phyloP scores from a whole-genome alignment of 2,113 vertebrate genomes.

The Larimichthys crocea region DNA sequence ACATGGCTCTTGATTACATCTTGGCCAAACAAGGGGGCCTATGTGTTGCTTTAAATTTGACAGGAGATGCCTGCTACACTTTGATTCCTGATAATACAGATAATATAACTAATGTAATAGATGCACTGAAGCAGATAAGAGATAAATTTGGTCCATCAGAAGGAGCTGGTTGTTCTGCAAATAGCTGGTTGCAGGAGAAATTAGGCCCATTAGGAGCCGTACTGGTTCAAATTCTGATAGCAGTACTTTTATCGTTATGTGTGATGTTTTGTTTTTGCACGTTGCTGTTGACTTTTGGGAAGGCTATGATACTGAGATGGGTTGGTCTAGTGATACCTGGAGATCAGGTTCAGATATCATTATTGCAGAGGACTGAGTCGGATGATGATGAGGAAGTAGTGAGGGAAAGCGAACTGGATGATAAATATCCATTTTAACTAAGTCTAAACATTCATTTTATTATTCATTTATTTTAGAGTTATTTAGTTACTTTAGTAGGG shows the following conservation, averaged over 20 bases:
- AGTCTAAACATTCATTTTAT: too few species aligned
- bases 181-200: neutral
- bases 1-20: constrained; percentile 9
- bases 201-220: neutral
- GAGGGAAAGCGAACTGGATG: too few species aligned
- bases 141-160: neutral
- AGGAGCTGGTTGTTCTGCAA: neutral
- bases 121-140: neutral
- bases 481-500: too few species aligned
- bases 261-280: neutral
- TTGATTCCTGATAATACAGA: neutral
- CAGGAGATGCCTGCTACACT: neutral
- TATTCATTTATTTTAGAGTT: too few species aligned
- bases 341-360: too few species aligned
- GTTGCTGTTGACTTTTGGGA: neutral
- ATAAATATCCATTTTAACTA: too few species aligned
- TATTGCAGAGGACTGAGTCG: too few species aligned
- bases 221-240: neutral
- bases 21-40: neutral
- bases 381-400: too few species aligned
- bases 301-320: neutral
- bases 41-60: neutral
- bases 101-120: neutral
- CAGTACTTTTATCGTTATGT: neutral
- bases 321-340: too few species aligned